Percentiles rank a stretch among this genome's conserved stretches.
Conservation (phyloP, 1,140 invertebrate species). For the Dreissena rostriformis region DNA sequence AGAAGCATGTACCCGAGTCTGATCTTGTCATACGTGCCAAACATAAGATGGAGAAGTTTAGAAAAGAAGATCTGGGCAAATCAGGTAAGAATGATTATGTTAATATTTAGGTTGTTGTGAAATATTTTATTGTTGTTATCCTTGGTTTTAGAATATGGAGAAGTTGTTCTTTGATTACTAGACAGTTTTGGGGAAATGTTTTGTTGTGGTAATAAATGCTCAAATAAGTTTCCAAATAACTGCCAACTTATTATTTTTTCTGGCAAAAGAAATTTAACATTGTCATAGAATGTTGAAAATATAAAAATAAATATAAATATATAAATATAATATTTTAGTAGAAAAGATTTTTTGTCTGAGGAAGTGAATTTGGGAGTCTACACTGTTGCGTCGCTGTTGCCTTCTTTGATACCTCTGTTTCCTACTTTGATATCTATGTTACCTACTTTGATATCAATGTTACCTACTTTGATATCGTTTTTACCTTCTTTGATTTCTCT, state of each 20-base stretch:
- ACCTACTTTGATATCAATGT: too few relatives aligned
- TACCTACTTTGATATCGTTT: too few relatives aligned
- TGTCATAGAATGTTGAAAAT: too few relatives aligned
- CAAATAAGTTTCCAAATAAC: too few relatives aligned
- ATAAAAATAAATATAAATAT: too few relatives aligned
- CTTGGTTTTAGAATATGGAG: neutral
- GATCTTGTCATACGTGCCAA: slow-evolving; percentile 81
- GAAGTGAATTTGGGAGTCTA: too few relatives aligned
- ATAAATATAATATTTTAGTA: too few relatives aligned
- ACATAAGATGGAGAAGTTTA: slow-evolving; percentile 87
- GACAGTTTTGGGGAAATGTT: neutral
- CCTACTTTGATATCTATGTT: slow-evolving; percentile 86
- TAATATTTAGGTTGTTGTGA: neutral
- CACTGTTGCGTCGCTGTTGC: slow-evolving; percentile 70
- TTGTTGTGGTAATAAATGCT: too few relatives aligned
- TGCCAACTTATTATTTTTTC: too few relatives aligned
- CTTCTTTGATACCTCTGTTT: slow-evolving; percentile 84
- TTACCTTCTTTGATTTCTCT: too few relatives aligned
- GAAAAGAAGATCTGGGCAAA: slow-evolving; percentile 70
- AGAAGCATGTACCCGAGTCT: slow-evolving; percentile 86
- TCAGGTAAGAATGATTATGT: slow-evolving; percentile 55
- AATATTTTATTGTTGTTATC: neutral
- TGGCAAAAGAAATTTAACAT: too few relatives aligned
- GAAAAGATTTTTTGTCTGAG: too few relatives aligned
- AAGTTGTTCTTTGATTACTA: neutral